Percentiles rank a stretch among this genome's conserved stretches.
These are phyloP conservation scores for Henricia sp. DNA, from an alignment of 53 echinoderm and acorn worm species.

Conservation along the genomic window DNA sequence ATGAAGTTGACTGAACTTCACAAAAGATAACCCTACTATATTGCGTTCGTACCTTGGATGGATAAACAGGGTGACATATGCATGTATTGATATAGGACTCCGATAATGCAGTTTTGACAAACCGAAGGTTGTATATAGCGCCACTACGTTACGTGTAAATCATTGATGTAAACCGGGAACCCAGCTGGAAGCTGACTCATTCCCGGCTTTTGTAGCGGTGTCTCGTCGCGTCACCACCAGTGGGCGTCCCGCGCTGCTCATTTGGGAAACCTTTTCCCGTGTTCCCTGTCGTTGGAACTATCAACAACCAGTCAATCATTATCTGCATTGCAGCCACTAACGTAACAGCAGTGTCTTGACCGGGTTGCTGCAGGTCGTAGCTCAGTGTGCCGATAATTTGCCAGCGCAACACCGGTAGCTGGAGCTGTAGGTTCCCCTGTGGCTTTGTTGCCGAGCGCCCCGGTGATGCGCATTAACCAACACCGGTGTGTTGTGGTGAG, in stretches of 20 bases:
- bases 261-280: constrained; percentile 5
- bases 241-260: constrained; percentile 1
- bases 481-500: neutral
- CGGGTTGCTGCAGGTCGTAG: neutral
- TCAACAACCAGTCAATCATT: constrained; percentile 50
- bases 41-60: no score
- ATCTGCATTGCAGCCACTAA: neutral
- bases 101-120: no score
- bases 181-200: constrained; percentile 19
- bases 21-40: no score
- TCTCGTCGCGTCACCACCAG: constrained; percentile 2
- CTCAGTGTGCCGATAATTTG: neutral
- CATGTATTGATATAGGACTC: no score
- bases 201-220: neutral
- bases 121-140: no score
- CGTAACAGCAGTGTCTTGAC: neutral
- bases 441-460: neutral
- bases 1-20: no score
- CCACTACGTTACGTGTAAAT: no score
- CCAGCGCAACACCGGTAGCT: constrained; percentile 18
- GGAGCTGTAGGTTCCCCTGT: neutral
- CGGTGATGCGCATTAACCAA: constrained; percentile 16
- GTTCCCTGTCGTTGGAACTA: neutral
- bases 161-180: no score
- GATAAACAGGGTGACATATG: no score